Base-by-base conservation (phyloP, 2,113 vertebrate species). In the Myiagra hebetior region DNA sequence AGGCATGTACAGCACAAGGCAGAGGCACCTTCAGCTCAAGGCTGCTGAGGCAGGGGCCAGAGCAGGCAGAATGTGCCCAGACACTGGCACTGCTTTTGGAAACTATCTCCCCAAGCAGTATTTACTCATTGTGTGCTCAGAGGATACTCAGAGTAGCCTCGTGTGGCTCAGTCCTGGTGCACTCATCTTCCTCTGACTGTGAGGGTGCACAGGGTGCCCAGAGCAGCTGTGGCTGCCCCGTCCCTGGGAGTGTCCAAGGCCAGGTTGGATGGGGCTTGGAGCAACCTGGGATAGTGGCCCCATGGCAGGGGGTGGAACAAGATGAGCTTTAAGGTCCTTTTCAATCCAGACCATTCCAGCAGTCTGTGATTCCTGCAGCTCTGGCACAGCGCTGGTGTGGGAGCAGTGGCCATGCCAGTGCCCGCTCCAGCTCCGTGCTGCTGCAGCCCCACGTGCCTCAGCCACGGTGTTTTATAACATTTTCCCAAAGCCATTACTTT, bases 341-440 rank as follows among this genome's bases (percentile, higher is more conserved):
- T 41, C 21, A 35, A 1, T 7, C 1, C 55, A 62, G 21, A 23
- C 26, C 49, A 63, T 28, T 19, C 9, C 47, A 76, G 67, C 18
- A 42, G 50, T 13, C 3, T 26, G 41, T 52, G 53, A 9, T 31
- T 19, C 41, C 49, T 37, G 47, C 69, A 53, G 46, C 67, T 41
- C 13, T 7, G 39, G 46, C 31, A 3, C 39, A 55, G 7, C 20
- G 6, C 8, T 1, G 18, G 20, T 2, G 4, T 31, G 41, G 59
- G 14, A 64, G 21, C 0, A 0, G 13, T 7, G 23, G 41, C 42
- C 0, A 0, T 17, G 52, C 52, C 1, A 4, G 27, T 31, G 56
- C 31, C 69, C 1, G 2, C 59, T 56, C 68, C 84, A 50, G 47
- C 52, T 13, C 37, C 1, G 10, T 27, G 68, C 31, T 3, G 42